Evolutionary conservation across 1,140 invertebrate genomes (phyloP).

Genomic region (Apis florea): DNA sequence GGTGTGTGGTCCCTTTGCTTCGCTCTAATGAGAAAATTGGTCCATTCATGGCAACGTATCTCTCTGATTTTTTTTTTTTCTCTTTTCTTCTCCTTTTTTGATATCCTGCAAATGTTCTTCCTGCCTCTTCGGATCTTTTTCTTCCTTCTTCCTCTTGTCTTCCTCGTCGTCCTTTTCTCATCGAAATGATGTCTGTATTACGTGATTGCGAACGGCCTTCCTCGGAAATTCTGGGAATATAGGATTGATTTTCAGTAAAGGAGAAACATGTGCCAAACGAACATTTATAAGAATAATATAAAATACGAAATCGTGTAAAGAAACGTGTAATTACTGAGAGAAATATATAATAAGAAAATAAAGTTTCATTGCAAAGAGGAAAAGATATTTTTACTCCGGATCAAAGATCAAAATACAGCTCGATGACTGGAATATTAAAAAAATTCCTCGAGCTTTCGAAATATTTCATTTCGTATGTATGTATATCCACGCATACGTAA

Average conservation of each 20-base stretch:
- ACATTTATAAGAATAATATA: too few species aligned
- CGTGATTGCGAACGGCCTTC: background rate
- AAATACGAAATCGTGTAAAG: too few species aligned
- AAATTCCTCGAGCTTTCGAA: too few species aligned
- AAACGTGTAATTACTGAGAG: too few species aligned
- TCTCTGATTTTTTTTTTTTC: slow-evolving; percentile 25
- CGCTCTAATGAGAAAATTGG: slow-evolving; percentile 48
- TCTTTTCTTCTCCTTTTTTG: too few species aligned
- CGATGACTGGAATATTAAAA: background rate
- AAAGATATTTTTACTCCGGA: background rate
- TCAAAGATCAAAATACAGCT: background rate
- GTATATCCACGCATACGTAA: background rate
- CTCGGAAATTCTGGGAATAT: background rate
- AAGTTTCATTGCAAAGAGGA: too few species aligned
- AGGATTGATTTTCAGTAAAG: background rate
- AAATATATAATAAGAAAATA: too few species aligned
- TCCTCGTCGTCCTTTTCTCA: background rate
- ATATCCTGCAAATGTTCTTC: background rate
- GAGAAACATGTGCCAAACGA: background rate
- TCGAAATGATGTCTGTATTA: slow-evolving; percentile 7
- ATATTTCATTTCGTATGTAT: background rate
- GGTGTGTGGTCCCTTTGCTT: slow-evolving; percentile 31
- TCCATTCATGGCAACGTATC: slow-evolving; percentile 30
- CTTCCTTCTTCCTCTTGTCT: background rate
- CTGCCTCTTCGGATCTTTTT: slow-evolving; percentile 9